These are phyloP conservation scores for Hypena proboscidalis DNA, from an alignment of 2,888 invertebrate genomes.

Conservation along the genomic window DNA sequence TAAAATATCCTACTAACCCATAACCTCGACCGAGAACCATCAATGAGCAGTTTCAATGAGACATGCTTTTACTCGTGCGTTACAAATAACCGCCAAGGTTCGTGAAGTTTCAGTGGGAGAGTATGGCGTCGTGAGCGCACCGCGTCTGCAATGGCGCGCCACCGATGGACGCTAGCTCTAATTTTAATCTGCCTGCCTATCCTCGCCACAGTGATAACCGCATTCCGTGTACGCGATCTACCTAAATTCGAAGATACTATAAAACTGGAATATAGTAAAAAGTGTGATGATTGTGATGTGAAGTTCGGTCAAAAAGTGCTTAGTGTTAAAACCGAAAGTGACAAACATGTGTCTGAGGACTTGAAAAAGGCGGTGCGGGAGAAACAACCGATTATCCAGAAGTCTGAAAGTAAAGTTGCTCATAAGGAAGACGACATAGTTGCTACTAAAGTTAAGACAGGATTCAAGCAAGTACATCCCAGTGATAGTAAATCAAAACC, in stretches of 20 bases:
- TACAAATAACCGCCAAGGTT: conserved; percentile 68
- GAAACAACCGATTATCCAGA: conserved; percentile 58
- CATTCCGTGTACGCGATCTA: conserved; percentile 81
- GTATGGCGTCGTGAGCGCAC: conserved; percentile 79
- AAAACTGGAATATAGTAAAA: conserved; percentile 56
- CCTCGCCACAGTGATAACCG: conserved; percentile 81
- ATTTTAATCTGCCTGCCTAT: conserved; percentile 77
- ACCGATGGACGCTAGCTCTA: conserved; percentile 77
- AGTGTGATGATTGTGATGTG: conserved; percentile 77
- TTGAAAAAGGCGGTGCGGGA: conserved; percentile 62
- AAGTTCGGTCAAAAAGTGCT: conserved; percentile 63
- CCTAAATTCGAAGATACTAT: conserved; percentile 65
- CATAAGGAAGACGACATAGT: conserved; percentile 56
- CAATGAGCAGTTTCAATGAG: conserved; percentile 70
- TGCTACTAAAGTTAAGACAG: conserved; percentile 43
- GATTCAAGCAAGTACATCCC: conserved; percentile 44
- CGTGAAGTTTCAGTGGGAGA: conserved; percentile 68
- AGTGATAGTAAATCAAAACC: conserved; percentile 37
- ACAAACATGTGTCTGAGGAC: conserved; percentile 60
- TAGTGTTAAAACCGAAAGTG: conserved; percentile 74
- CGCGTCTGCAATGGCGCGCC: conserved; percentile 79
- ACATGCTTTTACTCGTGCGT: conserved; percentile 49
- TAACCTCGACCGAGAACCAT: conserved; percentile 62
- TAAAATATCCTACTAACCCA: conserved; percentile 56
- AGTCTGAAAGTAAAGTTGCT: conserved; percentile 49